Evolutionary conservation across 2,888 invertebrate species (phyloP), one percentile per base, ranked within the genome.

Genomic region (Ryuthela nishihirai): DNA sequence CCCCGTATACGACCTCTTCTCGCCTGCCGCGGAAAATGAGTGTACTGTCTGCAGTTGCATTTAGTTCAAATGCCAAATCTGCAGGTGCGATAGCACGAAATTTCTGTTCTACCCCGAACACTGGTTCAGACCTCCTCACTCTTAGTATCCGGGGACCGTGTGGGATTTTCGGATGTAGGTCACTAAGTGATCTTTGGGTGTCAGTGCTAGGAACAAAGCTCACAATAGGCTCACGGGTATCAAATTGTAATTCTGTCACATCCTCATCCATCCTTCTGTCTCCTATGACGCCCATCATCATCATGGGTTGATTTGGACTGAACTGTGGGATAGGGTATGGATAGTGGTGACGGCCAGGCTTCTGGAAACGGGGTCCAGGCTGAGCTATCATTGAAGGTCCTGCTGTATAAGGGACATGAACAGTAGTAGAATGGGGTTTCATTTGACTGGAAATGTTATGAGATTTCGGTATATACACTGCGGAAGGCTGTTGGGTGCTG

Each of bases 291-390:
- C 58, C 48, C n/a, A n/a, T n/a, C 48, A 59, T 43, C 47, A 53
- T 52, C 48, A 53, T 20, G 23, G 47, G 58, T 3, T 50, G 42
- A 7, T 34, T 42, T 5, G 52, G 47, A 18, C 46, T 47, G 36
- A 59, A 59, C 29, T 59, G 58, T 5, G 58, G 58, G 25, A 59
- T 48, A 5, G 58, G 58, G 15, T 59, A 59, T 9, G 58, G 58
- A 20, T 43, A 39, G n/a, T 59, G 26, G 5, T 35, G 47, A 3
- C 9, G 3, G n/a, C 42, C 36, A 3, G 42, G 42, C n/a, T n/a
- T n/a, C n/a, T n/a, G n/a, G n/a, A n/a, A n/a, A n/a, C n/a, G n/a
- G n/a, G n/a, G n/a, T n/a, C n/a, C n/a, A n/a, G n/a, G n/a, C n/a
- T n/a, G n/a, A n/a, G n/a, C n/a, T n/a, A n/a, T n/a, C n/a, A n/a